Conservation (phyloP, 2,113 vertebrate species). For the Copsychus sechellarum region DNA sequence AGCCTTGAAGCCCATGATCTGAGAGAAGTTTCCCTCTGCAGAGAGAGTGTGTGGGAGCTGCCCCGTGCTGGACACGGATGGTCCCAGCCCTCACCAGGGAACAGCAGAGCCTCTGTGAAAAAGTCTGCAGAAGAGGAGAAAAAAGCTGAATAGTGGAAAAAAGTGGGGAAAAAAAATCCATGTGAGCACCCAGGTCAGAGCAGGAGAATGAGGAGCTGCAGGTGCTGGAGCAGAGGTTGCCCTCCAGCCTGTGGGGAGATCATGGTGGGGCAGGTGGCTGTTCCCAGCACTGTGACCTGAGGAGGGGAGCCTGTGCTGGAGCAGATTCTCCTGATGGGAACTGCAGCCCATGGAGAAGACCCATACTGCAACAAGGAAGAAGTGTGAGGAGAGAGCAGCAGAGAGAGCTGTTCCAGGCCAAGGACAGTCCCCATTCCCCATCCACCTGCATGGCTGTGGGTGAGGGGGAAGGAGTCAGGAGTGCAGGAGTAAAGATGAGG, state of each 20-base stretch:
- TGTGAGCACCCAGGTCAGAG: neutral
- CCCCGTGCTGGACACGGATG: fast-evolving
- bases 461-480: neutral
- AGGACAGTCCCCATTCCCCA: neutral
- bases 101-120: neutral
- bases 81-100: neutral
- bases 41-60: neutral
- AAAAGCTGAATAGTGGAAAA: neutral
- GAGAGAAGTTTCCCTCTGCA: neutral
- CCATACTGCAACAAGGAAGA: neutral
- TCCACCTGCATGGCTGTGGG: fast-evolving
- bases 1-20: neutral
- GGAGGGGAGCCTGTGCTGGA: neutral
- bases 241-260: neutral
- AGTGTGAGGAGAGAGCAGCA: neutral
- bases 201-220: neutral
- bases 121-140: fast-evolving
- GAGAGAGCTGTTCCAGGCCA: neutral
- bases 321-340: neutral
- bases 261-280: neutral
- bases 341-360: neutral
- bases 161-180: neutral
- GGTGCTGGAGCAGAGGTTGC: neutral
- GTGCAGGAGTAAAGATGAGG: neutral
- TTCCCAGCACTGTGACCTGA: neutral